These are phyloP conservation scores for Ethmia dodecea DNA, from an alignment of 2,888 invertebrate genomes.

Conservation along the genomic window DNA sequence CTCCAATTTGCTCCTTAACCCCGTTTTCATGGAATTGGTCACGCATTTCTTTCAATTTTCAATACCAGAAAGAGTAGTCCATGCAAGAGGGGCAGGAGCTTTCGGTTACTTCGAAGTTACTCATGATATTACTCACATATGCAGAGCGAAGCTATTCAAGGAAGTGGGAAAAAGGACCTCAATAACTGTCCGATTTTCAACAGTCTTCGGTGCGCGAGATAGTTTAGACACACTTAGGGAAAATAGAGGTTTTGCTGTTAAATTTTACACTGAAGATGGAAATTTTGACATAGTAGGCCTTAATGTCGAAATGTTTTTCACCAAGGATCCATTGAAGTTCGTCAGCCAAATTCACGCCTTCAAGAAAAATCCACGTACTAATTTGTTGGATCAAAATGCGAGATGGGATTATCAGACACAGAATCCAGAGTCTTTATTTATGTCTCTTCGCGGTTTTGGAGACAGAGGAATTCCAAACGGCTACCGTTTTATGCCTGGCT, in stretches of 20 bases:
- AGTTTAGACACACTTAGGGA: constrained; percentile 92
- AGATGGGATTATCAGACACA: constrained; percentile 94
- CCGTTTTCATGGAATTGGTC: constrained; percentile 84
- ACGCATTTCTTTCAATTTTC: constrained; percentile 90
- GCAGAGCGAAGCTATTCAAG: constrained; percentile 85
- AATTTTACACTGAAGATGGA: constrained; percentile 93
- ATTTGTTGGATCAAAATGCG: constrained; percentile 91
- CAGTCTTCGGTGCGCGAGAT: constrained; percentile 89
- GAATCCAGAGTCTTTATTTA: constrained; percentile 90
- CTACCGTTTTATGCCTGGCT: constrained; percentile 93
- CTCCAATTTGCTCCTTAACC: constrained; percentile 86
- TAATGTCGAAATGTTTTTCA: constrained; percentile 92
- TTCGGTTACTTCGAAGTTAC: constrained; percentile 92
- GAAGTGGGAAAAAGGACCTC: constrained; percentile 86
- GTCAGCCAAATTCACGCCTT: constrained; percentile 95
- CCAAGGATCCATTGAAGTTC: constrained; percentile 91
- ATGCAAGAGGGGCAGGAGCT: constrained; percentile 94
- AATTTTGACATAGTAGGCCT: constrained; percentile 94
- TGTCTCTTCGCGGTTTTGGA: constrained; percentile 87
- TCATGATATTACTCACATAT: constrained; percentile 85
- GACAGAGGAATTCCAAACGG: constrained; percentile 95
- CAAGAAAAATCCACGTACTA: constrained; percentile 92
- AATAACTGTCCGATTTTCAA: constrained; percentile 86
- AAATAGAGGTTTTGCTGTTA: constrained; percentile 92
- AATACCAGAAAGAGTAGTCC: constrained; percentile 94